Conservation (phyloP, 2,797 vertebrate genomes). For the Helicolenus hilgendorfi region DNA sequence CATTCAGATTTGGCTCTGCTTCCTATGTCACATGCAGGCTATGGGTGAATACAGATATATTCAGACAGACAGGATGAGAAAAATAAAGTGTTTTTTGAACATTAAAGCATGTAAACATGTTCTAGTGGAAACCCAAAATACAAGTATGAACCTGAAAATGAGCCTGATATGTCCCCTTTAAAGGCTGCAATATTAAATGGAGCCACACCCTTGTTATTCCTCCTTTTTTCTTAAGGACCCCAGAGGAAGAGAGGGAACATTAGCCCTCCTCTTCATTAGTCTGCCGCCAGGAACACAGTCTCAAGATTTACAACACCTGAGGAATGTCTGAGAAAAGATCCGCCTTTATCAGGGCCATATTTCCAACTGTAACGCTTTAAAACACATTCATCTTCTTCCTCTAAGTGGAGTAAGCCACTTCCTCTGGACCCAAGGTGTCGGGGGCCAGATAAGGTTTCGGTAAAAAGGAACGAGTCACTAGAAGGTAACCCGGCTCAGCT, state of each 20-base stretch:
- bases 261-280: conserved; percentile 35
- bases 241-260: conserved; percentile 48
- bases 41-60: too few species aligned
- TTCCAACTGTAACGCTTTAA: conserved; percentile 46
- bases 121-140: background rate
- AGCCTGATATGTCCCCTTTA: background rate
- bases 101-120: background rate
- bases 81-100: background rate
- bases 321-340: conserved; percentile 74
- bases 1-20: too few species aligned
- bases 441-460: conserved; percentile 26
- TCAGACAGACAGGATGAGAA: too few species aligned
- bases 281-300: conserved; percentile 34
- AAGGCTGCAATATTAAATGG: background rate
- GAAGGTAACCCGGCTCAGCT: background rate
- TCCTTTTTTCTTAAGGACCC: conserved; percentile 9
- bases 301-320: conserved; percentile 63
- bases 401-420: conserved; percentile 22
- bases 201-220: conserved; percentile 29
- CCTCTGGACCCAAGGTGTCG: conserved; percentile 32
- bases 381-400: conserved; percentile 42
- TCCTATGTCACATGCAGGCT: too few species aligned
- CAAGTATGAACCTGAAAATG: background rate
- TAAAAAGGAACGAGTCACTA: background rate
- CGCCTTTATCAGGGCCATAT: conserved; percentile 48